Conservation (phyloP, 2,113 vertebrate species). For the Onychorhynchus coronatus region DNA sequence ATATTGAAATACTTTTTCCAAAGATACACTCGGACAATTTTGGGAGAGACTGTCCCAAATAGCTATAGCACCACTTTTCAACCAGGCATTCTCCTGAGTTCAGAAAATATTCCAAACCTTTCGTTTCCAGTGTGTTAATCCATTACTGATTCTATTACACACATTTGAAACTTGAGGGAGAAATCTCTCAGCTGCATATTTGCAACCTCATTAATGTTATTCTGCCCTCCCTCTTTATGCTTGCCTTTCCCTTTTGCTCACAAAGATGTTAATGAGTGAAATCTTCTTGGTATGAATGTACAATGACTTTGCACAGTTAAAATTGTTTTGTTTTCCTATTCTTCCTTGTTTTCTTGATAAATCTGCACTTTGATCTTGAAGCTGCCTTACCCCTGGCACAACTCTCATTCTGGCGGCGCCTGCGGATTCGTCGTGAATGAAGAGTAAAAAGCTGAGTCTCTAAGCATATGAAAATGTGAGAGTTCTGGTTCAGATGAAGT, state of each 20-base stretch:
- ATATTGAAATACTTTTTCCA: not conserved
- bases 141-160: not conserved
- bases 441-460: not conserved
- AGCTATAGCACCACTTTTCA: not conserved
- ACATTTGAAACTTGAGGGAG: not conserved
- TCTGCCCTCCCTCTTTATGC: not conserved
- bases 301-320: not conserved
- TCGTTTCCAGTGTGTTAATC: not conserved
- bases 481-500: not conserved
- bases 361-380: slow-evolving; percentile 37
- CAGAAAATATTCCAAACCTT: not conserved
- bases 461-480: not conserved
- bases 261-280: not conserved
- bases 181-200: not conserved
- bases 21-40: not conserved
- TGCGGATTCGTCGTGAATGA: not conserved
- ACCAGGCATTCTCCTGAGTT: not conserved
- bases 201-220: not conserved
- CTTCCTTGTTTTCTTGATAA: slow-evolving; percentile 43
- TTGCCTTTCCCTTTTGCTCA: not conserved
- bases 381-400: not conserved
- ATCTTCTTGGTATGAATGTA: slow-evolving; percentile 9
- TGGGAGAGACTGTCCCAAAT: not conserved
- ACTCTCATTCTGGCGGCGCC: fast-evolving
- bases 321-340: not conserved